These are phyloP conservation scores for Drosophila buzzatii DNA, from an alignment of 2,888 invertebrate species.

Conservation along the genomic window DNA sequence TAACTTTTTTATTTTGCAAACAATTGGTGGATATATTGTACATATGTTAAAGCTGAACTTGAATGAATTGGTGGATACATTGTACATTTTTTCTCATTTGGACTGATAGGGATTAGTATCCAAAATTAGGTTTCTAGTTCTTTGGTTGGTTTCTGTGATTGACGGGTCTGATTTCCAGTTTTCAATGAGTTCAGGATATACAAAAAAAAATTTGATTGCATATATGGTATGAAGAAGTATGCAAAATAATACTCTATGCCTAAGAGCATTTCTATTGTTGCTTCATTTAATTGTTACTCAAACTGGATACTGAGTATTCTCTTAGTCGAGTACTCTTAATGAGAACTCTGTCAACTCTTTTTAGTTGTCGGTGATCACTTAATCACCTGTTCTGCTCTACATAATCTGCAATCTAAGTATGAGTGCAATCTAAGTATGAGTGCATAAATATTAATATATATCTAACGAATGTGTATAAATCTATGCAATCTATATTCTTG, in stretches of 20 bases:
- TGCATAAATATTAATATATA: not conserved
- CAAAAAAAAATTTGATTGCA: no score
- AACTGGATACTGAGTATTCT: not conserved
- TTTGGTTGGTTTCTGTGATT: no score
- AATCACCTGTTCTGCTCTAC: slow-evolving; percentile 34
- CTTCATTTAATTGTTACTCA: not conserved
- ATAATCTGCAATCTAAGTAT: slow-evolving; percentile 10
- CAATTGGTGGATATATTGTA: no score
- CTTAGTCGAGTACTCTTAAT: not conserved
- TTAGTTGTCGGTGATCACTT: slow-evolving; percentile 10
- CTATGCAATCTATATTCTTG: not conserved
- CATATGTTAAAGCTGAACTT: no score
- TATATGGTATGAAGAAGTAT: not conserved
- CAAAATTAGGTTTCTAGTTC: no score
- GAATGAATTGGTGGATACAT: no score
- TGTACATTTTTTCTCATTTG: no score
- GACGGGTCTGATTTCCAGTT: no score
- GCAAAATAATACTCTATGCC: not conserved
- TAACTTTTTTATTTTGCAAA: no score
- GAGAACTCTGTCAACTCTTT: not conserved
- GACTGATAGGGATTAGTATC: no score
- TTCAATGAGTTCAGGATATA: no score
- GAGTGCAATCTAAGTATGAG: no score
- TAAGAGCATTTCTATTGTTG: not conserved
- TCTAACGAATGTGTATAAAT: not conserved